Evolutionary conservation across 2,888 invertebrate species (phyloP), one percentile per base, ranked within the genome.

Genomic region (Cryptophagus acutangulus): DNA sequence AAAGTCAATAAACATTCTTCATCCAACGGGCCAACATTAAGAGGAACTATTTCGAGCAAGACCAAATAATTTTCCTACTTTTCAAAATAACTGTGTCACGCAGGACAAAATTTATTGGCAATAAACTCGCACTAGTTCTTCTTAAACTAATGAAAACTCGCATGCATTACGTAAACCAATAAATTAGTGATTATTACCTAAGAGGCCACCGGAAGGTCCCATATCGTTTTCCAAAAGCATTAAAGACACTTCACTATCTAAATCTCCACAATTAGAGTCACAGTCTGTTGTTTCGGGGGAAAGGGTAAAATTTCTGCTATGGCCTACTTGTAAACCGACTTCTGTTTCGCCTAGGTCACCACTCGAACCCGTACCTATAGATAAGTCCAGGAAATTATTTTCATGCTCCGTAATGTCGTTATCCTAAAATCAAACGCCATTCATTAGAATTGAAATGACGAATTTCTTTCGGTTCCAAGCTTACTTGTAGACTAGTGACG

Each of bases 261-360:
- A 75, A 65, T 89, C 89, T n/a, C 82, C 82, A 61, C 82, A 83
- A 66, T 87, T 87, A 48, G 88, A 89, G 70, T 90, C 92, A 65
- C 88, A 90, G 71, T 93, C 93, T 43, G 91, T 93, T 45, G 89
- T 88, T 72, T 92, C 93, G 3, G 92, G 90, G 26, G 92, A 92
- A 44, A 92, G 78, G 15, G 90, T 88, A 70, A 91, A 91, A 66
- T 89, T 89, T 33, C 87, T 78, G 55, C 84, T 84, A 63, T 83
- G 82, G 30, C 82, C 79, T 34, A 79, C 79, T 65, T 78, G 76
- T 36, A 77, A 63, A 16, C 78, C 78, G 10, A 77, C 77, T 61
- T 78, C 77, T 2, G 76, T 77, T 57, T 80, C 80, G n/a, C 78
- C 79, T 34, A 79, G 69, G 63, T 80, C 79, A 46, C 79, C 78